Evolutionary conservation across 2,113 vertebrate species (phyloP), one percentile per base, ranked within the genome.

Genomic region (Microcebus lehilahytsara): DNA sequence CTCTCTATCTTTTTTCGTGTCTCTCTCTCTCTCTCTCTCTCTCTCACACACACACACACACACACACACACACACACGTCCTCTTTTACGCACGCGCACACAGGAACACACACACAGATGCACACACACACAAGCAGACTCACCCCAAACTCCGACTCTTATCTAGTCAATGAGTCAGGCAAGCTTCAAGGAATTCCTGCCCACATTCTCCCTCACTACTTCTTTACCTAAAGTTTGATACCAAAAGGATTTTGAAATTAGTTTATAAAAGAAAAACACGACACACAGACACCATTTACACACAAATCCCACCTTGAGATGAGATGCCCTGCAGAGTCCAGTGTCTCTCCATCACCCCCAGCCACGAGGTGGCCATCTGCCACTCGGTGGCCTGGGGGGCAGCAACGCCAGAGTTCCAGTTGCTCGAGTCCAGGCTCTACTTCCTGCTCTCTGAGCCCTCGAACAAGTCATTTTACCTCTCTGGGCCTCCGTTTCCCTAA

Each of bases 271-370:
- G 66, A 49, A 64, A 95, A 93, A 53, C 17, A 23, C 74, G 62
- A 93, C 58, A 49, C 13, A 42, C 0, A 93, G n/a, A 86, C 22
- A 86, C 2, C 75, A 93, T 34, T 85, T 22, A 92, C 53, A 96
- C 58, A 69, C 7, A 93, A 88, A 77, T 12, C 96, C 90, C 95
- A 97, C 96, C 96, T 97, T 85, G 77, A 72, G 53, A 93, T 30
- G 69, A 90, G 56, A 42, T 87, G 77, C 37, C 88, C 93, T 49
- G 19, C n/a, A 71, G 71, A 19, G 49, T 85, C 60, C 90, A 85
- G 66, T n/a, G 49, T 51, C 9, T 96, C 91, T 90, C 51, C 93
- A 17, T 75, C n/a, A 34, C 20, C 49, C 8, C 46, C 56, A 13
- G 30, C 58, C 81, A 66, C 3, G 53, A 83, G n/a, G 16, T 20